A percentile compares a stretch with the other conserved stretches of the same genome.
These are phyloP conservation scores for Calonectris borealis DNA, from an alignment of 2,113 vertebrate genomes.

Conservation along the genomic window DNA sequence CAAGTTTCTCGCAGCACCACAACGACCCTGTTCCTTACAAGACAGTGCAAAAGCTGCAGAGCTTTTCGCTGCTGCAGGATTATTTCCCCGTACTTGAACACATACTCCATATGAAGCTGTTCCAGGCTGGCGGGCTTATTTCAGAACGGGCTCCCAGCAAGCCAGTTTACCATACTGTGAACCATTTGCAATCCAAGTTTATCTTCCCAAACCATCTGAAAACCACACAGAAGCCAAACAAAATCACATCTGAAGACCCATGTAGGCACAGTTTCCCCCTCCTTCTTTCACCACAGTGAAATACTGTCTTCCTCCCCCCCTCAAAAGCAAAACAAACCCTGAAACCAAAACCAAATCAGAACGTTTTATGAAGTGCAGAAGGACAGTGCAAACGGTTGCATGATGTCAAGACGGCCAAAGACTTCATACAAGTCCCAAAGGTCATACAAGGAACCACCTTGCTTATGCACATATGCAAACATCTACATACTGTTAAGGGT, in stretches of 20 bases:
- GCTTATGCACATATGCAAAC: neutral
- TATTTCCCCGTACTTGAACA: neutral
- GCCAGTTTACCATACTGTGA: neutral
- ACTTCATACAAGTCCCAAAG: neutral
- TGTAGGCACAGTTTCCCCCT: neutral
- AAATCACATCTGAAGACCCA: neutral
- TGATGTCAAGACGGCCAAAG: neutral
- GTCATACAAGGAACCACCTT: neutral
- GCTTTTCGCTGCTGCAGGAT: neutral
- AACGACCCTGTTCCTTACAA: accelerated
- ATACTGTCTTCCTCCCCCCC: neutral
- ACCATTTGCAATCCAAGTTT: neutral
- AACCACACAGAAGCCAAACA: neutral
- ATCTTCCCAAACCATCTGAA: neutral
- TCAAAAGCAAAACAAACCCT: neutral
- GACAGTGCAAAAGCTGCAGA: neutral
- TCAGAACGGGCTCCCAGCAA: neutral
- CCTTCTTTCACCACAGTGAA: neutral
- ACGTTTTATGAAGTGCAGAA: neutral
- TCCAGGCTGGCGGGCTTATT: neutral
- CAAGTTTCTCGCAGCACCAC: accelerated
- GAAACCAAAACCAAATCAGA: neutral
- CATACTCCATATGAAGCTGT: neutral
- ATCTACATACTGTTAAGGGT: neutral
- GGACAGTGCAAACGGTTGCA: neutral